Conservation (phyloP, 2,888 invertebrate species). For the Malthinus flaveolus region DNA sequence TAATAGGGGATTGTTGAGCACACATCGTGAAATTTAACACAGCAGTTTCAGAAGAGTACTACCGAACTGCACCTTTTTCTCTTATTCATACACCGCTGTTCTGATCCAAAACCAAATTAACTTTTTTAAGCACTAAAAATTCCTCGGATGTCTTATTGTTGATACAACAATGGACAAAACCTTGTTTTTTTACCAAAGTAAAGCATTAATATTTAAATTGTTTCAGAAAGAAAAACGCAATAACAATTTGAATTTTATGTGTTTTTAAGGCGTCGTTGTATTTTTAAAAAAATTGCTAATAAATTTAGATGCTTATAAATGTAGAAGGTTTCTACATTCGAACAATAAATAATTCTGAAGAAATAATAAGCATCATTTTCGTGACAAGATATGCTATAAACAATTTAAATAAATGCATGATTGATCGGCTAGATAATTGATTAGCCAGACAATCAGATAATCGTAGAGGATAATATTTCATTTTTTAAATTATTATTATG, state of each 20-base stretch:
- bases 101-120: not conserved
- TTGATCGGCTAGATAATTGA: conserved; percentile 6
- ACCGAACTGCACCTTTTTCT: not conserved
- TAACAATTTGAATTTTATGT: too few species aligned
- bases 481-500: not conserved
- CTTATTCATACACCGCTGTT: not conserved
- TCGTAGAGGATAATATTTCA: not conserved
- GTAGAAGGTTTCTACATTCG: too few species aligned
- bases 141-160: too few species aligned
- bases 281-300: too few species aligned
- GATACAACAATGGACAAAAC: too few species aligned
- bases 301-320: too few species aligned
- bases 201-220: too few species aligned
- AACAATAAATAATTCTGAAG: not conserved
- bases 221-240: too few species aligned
- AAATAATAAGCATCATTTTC: not conserved
- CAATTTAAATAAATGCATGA: conserved; percentile 5
- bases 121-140: not conserved
- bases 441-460: conserved; percentile 6
- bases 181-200: too few species aligned
- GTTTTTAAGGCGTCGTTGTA: too few species aligned
- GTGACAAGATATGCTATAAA: conserved; percentile 4
- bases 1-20: not conserved
- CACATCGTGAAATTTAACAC: not conserved
- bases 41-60: not conserved